Conservation (phyloP, 2,797 vertebrate species). For the Argyrosomus regius region DNA sequence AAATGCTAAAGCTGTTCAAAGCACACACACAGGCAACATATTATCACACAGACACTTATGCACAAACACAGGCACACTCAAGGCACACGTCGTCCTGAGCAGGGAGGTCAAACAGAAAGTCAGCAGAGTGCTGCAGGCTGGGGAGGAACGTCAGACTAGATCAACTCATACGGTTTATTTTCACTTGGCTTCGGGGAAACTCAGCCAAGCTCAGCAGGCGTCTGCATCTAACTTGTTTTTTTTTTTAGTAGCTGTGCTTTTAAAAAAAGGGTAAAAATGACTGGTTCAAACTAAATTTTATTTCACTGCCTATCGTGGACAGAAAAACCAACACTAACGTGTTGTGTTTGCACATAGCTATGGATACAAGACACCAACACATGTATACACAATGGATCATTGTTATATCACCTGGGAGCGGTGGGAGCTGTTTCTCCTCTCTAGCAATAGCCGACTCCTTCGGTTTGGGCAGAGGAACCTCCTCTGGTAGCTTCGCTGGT, state of each 20-base stretch:
- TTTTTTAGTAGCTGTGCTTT: slow-evolving; percentile 46
- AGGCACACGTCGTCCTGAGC: slow-evolving; percentile 68
- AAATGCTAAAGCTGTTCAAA: slow-evolving; percentile 21
- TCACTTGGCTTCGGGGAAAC: slow-evolving; percentile 73
- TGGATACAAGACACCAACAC: neutral
- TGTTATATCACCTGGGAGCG: slow-evolving; percentile 90
- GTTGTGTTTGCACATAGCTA: neutral
- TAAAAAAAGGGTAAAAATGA: slow-evolving; percentile 67
- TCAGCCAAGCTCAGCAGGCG: slow-evolving; percentile 75
- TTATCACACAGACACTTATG: slow-evolving; percentile 26
- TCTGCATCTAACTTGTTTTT: slow-evolving; percentile 55
- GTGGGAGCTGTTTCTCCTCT: slow-evolving; percentile 92
- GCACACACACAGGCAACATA: slow-evolving; percentile 48
- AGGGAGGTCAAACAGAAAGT: slow-evolving; percentile 77
- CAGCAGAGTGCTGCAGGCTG: slow-evolving; percentile 76
- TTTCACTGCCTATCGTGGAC: neutral
- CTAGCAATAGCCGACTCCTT: slow-evolving; percentile 87
- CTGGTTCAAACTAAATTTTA: slow-evolving; percentile 38
- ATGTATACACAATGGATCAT: slow-evolving; percentile 21
- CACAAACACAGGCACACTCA: slow-evolving; percentile 31
- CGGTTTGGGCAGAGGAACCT: slow-evolving; percentile 86
- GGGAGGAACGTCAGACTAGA: slow-evolving; percentile 78
- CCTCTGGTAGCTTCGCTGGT: slow-evolving; percentile 91
- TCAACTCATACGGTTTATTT: slow-evolving; percentile 80
- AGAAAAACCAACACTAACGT: too few species aligned